phyloP scores from a whole-genome alignment of 1,140 invertebrate genomes.

The Caligus rogercresseyi region DNA sequence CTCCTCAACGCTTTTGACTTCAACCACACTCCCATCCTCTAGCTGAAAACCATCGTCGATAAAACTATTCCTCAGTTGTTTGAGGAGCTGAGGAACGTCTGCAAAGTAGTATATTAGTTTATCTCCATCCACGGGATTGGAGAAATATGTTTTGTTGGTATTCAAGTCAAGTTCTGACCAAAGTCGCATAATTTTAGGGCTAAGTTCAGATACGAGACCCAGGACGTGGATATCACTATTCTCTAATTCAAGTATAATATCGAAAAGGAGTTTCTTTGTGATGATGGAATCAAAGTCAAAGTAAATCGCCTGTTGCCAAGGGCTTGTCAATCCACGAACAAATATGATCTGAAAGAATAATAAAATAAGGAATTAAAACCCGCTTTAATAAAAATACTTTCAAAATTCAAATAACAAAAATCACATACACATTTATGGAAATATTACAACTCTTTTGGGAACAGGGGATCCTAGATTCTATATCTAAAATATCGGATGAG shows the following conservation, averaged over 20 bases:
- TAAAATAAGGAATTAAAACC: not conserved
- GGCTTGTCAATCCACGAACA: not conserved
- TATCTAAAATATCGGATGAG: too few relatives aligned
- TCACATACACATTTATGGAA: too few relatives aligned
- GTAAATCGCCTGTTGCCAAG: not conserved
- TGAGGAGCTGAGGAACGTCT: not conserved
- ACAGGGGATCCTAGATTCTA: too few relatives aligned
- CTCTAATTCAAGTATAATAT: not conserved
- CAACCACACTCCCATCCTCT: not conserved
- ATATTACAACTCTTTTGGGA: too few relatives aligned
- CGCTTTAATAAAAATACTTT: too few relatives aligned
- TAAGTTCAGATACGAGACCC: too few relatives aligned
- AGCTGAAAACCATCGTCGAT: not conserved
- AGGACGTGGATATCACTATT: not conserved
- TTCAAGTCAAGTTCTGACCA: not conserved
- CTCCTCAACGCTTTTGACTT: not conserved
- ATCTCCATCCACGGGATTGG: not conserved
- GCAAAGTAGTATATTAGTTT: not conserved
- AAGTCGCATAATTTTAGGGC: not conserved
- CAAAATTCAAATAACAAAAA: too few relatives aligned
- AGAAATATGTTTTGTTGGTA: not conserved
- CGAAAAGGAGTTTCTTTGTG: not conserved
- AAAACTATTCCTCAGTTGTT: not conserved
- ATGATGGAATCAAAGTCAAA: not conserved
- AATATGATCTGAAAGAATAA: not conserved